Evolutionary conservation across 2,113 vertebrate species (phyloP), one percentile per base, ranked within the genome.

Genomic region (Steatornis caripensis): DNA sequence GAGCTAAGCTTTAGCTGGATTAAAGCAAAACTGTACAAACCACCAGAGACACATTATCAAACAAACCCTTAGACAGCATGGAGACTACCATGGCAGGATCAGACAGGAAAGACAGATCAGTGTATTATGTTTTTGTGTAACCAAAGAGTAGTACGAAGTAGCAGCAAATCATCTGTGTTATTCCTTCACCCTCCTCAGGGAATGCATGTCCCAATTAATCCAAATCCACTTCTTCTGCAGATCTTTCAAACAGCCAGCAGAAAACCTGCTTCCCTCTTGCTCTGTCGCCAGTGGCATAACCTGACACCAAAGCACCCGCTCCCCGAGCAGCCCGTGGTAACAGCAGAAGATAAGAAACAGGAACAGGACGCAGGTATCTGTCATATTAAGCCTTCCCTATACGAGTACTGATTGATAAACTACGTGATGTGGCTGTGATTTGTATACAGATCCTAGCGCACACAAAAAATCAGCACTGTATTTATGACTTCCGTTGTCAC

Each of bases 61-160:
- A 92, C 86, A 97, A 93, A 82, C 71, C 75, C 94, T 97, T 95
- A 97, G 97, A 98, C 97, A 97, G 96, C 84, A 94, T 57, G 96
- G 96, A 98, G 96, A 96, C 96, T 94, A 80, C 87, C 81, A 95
- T 86, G 90, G 95, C 97, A 96, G 96, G 78, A 97, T 95, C 90
- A 87, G 95, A 96, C 96, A 97, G 93, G 87, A 96, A 95, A 97
- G 97, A 95, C 57, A 74, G 88, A 93, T 95, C 93, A 58, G 48
- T 61, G 36, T 39, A 68, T 79, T 83, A 65, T 24, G 61, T 6
- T 54, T 93, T 89, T 70, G 37, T 88, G 76, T 48, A 95, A 95
- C 74, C 61, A 68, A 95, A 89, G 85, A 89, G 91, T 82, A 93
- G 78, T 55, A 86, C 2, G 14, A 95, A 96, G 94, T 94, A 97